These are phyloP conservation scores for Xenopus tropicalis DNA, from an alignment of 2,113 vertebrate species.

Conservation along the genomic window UCB_Xtro_10.0 CM004445.2:37369001-37369500, in stretches of 20 bases:
- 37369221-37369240: neutral
- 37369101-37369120: too few relatives aligned
- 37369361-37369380: constrained; percentile 34
- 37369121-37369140: too few relatives aligned
- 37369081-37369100: too few relatives aligned
- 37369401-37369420: constrained; percentile 35
- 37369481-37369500: constrained; percentile 31
- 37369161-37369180: too few relatives aligned
- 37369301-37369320: constrained; percentile 15
- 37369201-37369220: neutral
- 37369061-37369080: too few relatives aligned
- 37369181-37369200: neutral
- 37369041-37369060: too few relatives aligned
- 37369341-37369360: constrained; percentile 24
- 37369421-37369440: constrained; percentile 36
- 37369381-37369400: constrained; percentile 42
- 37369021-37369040: too few relatives aligned
- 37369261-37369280: constrained; percentile 21
- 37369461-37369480: constrained; percentile 31
- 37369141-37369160: too few relatives aligned
- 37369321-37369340: constrained; percentile 35
- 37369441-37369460: constrained; percentile 32
- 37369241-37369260: constrained; percentile 1
- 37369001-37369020: too few relatives aligned
- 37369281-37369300: constrained; percentile 28